Percentiles rank a stretch among this genome's conserved stretches.
phyloP scores from a whole-genome alignment of 2,797 vertebrate species.

The Sardinella longiceps region DNA sequence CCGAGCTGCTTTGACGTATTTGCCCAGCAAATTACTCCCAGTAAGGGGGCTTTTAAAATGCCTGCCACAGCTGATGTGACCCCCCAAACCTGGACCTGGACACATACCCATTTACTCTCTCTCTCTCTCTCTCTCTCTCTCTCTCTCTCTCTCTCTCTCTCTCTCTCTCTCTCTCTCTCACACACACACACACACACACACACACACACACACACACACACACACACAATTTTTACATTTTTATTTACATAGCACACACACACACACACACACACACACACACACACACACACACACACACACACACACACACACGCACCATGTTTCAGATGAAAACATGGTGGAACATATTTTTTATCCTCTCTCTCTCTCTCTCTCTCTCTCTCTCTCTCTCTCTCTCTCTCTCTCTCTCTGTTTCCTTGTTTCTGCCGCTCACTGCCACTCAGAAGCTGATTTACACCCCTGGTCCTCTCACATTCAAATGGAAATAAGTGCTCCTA shows the following conservation, averaged over 20 bases:
- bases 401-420: background rate
- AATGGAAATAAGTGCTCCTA: constrained; percentile 55
- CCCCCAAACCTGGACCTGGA: constrained; percentile 29
- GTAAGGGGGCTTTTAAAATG: constrained; percentile 35
- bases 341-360: background rate
- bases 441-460: constrained; percentile 42
- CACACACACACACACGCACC: background rate
- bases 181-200: background rate
- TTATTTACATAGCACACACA: too few species aligned
- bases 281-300: background rate
- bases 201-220: constrained; percentile 31
- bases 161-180: constrained; percentile 19
- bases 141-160: background rate
- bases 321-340: background rate
- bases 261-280: constrained; percentile 33
- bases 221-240: too few species aligned
- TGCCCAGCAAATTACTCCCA: constrained; percentile 50
- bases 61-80: constrained; percentile 45
- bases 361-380: background rate
- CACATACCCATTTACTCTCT: constrained; percentile 26
- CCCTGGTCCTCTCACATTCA: constrained; percentile 49
- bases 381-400: background rate
- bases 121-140: background rate
- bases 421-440: too few species aligned
- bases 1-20: constrained; percentile 44